phyloP scores from a whole-genome alignment of 92 coral and sea anemone genomes.

The Epizoanthus stellaris region DNA sequence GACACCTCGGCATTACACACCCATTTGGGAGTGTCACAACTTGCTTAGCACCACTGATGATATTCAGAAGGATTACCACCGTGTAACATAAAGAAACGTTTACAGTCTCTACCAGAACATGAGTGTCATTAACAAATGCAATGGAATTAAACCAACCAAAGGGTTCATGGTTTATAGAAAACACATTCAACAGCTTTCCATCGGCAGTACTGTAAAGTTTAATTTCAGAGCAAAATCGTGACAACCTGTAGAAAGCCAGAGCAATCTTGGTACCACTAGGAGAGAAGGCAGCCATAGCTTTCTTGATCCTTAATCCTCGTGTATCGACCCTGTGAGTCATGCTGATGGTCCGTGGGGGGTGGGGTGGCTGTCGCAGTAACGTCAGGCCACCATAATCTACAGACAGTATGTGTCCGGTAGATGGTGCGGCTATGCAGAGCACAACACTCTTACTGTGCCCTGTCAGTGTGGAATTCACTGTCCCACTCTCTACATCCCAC shows the following conservation, averaged over 20 bases:
- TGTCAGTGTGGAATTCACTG: not conserved
- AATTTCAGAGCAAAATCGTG: not conserved
- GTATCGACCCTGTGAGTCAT: not conserved
- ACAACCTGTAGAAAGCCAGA: not conserved
- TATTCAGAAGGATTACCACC: not conserved
- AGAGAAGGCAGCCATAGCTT: not conserved
- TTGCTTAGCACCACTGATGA: not conserved
- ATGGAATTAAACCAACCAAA: not conserved
- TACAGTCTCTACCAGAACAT: not conserved
- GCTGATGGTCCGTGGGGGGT: not conserved
- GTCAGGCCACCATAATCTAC: not conserved
- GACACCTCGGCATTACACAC: not conserved
- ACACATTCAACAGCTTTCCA: not conserved
- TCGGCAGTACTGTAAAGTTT: not conserved
- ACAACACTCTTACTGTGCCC: not conserved
- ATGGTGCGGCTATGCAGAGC: not conserved
- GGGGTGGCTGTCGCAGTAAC: not conserved
- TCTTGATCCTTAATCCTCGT: too few relatives aligned
- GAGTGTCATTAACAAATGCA: not conserved
- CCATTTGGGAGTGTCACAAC: not conserved
- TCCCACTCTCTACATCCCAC: not conserved
- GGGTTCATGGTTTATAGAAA: not conserved
- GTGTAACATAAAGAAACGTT: not conserved
- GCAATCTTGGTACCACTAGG: not conserved
- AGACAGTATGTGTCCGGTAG: not conserved